Evolutionary conservation across 2,797 vertebrate species (phyloP).

Genomic region (Caiman crocodilus): DNA sequence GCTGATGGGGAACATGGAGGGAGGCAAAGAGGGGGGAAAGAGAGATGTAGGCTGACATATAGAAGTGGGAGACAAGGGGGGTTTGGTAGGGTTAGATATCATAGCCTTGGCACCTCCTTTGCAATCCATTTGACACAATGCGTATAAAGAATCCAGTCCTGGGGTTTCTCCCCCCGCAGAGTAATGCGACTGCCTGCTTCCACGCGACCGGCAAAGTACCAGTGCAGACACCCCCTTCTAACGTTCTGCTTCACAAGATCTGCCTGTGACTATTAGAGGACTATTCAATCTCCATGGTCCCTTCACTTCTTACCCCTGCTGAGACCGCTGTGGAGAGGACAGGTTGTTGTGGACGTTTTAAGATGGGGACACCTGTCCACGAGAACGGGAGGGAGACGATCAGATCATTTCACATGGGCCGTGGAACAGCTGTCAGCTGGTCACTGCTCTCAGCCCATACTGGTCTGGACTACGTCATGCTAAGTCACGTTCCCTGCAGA

Average conservation of each 20-base stretch:
- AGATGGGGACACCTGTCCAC: not conserved
- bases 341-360: not conserved
- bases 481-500: not conserved
- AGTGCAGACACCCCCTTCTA: constrained; percentile 6
- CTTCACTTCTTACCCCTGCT: not conserved
- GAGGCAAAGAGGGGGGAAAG: not conserved
- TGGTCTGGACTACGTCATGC: not conserved
- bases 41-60: not conserved
- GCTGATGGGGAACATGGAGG: not conserved
- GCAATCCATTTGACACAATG: too few species aligned
- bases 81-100: not conserved
- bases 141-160: not conserved
- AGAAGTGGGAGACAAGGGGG: not conserved
- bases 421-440: not conserved
- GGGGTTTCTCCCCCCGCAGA: not conserved
- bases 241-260: constrained; percentile 32
- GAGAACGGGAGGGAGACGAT: accelerated
- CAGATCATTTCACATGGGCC: not conserved
- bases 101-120: not conserved
- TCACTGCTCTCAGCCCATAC: not conserved
- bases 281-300: not conserved
- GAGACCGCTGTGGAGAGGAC: not conserved
- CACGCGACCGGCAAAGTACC: constrained; percentile 16
- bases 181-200: not conserved
- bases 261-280: not conserved